These are phyloP conservation scores for Pollimyrus isidori DNA, from an alignment of 2,113 vertebrate genomes.

Conservation along the genomic window DNA sequence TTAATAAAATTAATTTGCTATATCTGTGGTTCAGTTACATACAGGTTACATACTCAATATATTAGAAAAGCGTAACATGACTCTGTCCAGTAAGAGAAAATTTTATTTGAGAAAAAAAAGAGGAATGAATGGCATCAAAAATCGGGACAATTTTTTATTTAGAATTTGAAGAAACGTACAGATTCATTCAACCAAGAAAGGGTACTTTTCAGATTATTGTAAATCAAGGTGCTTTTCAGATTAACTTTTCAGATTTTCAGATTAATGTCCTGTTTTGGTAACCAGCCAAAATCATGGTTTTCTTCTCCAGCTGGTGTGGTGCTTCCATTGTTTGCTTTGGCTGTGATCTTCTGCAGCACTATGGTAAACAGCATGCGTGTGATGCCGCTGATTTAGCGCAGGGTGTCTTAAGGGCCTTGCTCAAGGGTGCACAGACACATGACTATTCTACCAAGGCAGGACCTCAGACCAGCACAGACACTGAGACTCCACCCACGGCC, in stretches of 20 bases:
- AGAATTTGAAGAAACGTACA: background rate
- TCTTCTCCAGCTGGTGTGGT: background rate
- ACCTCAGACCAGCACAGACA: background rate
- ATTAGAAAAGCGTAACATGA: background rate
- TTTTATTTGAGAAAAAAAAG: background rate
- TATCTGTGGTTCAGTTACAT: background rate
- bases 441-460: background rate
- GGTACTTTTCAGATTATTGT: background rate
- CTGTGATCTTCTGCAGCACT: background rate
- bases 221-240: background rate
- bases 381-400: background rate
- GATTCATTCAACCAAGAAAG: background rate
- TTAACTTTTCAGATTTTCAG: background rate
- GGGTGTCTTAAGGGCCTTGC: background rate
- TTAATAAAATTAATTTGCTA: background rate
- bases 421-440: background rate
- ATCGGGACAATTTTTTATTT: background rate
- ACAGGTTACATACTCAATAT: background rate
- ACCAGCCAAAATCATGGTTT: background rate
- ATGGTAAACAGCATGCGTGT: background rate
- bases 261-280: background rate
- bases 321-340: background rate
- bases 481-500: background rate
- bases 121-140: background rate
- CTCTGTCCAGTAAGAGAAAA: background rate